These are phyloP conservation scores for Tolmerus cingulatus DNA, from an alignment of 2,888 invertebrate genomes.

Conservation along the genomic window DNA sequence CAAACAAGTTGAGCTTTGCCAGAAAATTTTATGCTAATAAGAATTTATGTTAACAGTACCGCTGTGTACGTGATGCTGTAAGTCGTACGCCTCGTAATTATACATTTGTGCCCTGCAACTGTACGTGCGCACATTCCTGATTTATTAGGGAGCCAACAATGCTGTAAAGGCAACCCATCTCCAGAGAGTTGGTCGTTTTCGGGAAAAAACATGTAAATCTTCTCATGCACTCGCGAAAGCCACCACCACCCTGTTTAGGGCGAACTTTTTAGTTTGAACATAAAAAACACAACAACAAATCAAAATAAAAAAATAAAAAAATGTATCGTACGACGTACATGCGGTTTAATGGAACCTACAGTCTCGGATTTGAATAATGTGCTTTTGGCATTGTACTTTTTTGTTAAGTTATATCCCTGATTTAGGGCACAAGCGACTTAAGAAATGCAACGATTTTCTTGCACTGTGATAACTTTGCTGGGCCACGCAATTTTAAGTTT, in stretches of 20 bases:
- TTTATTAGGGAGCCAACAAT: constrained; percentile 3
- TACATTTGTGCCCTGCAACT: neutral
- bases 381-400: neutral
- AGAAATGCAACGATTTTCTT: neutral
- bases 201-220: neutral
- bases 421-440: neutral
- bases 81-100: constrained; percentile 5
- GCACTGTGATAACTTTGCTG: neutral
- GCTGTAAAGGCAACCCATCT: neutral
- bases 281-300: neutral
- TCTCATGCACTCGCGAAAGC: neutral
- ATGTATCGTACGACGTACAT: neutral
- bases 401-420: neutral
- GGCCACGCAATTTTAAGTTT: neutral
- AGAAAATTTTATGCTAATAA: constrained; percentile 21
- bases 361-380: neutral
- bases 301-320: neutral
- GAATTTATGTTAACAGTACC: constrained; percentile 24
- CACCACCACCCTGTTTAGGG: neutral
- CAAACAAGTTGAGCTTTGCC: neutral
- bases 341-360: neutral
- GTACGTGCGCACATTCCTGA: constrained; percentile 1
- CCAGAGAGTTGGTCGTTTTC: neutral
- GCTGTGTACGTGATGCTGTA: constrained; percentile 2
- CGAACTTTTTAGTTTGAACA: neutral